Base-by-base conservation (phyloP, 2,113 vertebrate species). In the Oryzias javanicus region DNA sequence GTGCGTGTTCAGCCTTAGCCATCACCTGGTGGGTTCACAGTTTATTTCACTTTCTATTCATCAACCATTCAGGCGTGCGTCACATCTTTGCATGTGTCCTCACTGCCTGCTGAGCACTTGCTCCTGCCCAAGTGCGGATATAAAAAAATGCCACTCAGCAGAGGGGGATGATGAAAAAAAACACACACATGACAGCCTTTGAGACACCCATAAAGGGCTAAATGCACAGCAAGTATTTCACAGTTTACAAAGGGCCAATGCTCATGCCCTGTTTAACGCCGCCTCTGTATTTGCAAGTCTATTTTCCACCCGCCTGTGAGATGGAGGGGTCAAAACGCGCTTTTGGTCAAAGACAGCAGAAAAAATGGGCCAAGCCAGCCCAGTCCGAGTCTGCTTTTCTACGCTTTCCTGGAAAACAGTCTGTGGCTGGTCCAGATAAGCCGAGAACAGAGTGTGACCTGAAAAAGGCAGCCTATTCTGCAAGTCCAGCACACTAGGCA, bases 381-480 rank as follows among this genome's bases (percentile, higher is more conserved):
- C 79, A 42, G 61, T 65, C 24, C 19, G 5, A 64, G 49, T 71
- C 50, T 64, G 57, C 72, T 65, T 80, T 76, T 51, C 76, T 66
- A 63, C 3, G 55, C 74, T 76, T 88, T 86, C 78, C 81, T 79
- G 80, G 75, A 85, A 86, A 81, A 78, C 49, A 40, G 72, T 82
- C 78, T 78, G 82, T 84, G 84, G 84, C 78, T 74, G 73, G 76
- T 76, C 78, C 81, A 86, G 89, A 90, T 88, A 88, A 87, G 87
- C 78, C 78, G 68, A 71, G 80, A 87, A 82, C 71, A 77, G 70
- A 75, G 69, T 69, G 55, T 86, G 81, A 89, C 78, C 83, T 59
- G 59, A 76, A 78, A 72, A 76, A 71, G 74, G 47, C 62, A 48
- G 57, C 55, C 67, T 60, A 64, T 77, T 77, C 78, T 53, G 4